Percentiles rank a stretch among this genome's conserved stretches.
phyloP scores from a whole-genome alignment of 2,888 invertebrate species.

The Alsophila aescularia region DNA sequence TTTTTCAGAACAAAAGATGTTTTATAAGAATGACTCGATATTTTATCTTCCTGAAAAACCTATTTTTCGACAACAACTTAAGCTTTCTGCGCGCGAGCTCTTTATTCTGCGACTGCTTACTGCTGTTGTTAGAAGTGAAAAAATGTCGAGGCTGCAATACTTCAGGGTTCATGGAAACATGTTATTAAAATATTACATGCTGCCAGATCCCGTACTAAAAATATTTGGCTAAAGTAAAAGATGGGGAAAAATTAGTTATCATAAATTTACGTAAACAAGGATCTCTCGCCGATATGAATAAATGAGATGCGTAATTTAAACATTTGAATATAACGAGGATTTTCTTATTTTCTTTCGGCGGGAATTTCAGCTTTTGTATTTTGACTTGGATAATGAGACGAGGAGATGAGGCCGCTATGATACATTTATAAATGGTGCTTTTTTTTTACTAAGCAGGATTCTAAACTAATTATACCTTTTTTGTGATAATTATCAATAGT shows the following conservation, averaged over 20 bases:
- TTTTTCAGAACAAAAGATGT: too few relatives aligned
- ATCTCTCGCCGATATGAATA: conserved; percentile 46
- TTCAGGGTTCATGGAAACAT: too few relatives aligned
- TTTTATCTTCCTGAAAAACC: too few relatives aligned
- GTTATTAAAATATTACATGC: neutral
- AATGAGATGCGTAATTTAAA: conserved; percentile 34
- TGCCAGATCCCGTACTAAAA: conserved; percentile 9
- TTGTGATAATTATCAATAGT: too few relatives aligned
- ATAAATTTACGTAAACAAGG: conserved; percentile 51
- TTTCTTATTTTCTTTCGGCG: conserved; percentile 13
- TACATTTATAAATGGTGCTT: conserved; percentile 23
- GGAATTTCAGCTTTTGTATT: conserved; percentile 21
- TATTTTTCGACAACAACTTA: too few relatives aligned
- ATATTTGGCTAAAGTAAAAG: conserved; percentile 31
- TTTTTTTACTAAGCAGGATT: neutral
- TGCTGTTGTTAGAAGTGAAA: too few relatives aligned
- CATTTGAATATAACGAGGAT: conserved; percentile 30
- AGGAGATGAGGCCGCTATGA: conserved; percentile 12
- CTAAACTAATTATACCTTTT: too few relatives aligned
- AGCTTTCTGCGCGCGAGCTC: too few relatives aligned
- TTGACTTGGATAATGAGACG: conserved; percentile 15
- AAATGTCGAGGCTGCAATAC: too few relatives aligned
- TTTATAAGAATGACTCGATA: too few relatives aligned
- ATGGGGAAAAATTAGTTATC: conserved; percentile 49
- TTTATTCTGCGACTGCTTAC: too few relatives aligned